Evolutionary conservation across 2,888 invertebrate genomes (phyloP).

Genomic region (Onthophagus sagittarius): DNA sequence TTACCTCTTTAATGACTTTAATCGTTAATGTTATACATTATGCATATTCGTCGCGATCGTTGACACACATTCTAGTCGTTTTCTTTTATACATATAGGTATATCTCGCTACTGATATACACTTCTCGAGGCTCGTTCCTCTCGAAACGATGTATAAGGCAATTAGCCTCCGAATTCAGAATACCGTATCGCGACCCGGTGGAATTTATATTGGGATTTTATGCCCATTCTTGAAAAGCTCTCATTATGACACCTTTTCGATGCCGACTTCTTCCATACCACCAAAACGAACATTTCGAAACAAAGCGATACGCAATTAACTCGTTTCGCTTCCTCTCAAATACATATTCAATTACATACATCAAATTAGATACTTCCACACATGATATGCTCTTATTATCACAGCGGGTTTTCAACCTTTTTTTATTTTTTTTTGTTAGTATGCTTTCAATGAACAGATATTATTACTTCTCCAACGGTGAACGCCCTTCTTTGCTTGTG

Average conservation of each 20-base stretch:
- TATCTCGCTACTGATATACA: background rate
- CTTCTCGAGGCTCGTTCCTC: background rate
- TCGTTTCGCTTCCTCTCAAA: background rate
- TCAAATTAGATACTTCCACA: background rate
- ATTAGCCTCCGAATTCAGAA: background rate
- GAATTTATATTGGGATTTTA: background rate
- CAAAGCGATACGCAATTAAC: background rate
- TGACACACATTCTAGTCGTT: background rate
- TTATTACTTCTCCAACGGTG: background rate
- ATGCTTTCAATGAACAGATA: background rate
- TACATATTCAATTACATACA: background rate
- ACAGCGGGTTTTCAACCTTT: background rate
- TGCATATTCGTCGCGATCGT: background rate
- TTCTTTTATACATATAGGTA: background rate
- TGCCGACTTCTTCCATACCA: background rate
- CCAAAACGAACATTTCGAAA: background rate
- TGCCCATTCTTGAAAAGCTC: background rate
- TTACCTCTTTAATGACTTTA: background rate
- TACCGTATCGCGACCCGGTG: background rate
- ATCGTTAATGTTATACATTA: background rate
- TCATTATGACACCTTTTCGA: background rate
- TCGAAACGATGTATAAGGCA: background rate
- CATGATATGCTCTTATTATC: background rate
- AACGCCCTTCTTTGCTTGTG: background rate
- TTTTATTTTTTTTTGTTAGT: background rate